Evolutionary conservation across 2,888 invertebrate species (phyloP).

Genomic region (Eupithecia pulchellata): DNA sequence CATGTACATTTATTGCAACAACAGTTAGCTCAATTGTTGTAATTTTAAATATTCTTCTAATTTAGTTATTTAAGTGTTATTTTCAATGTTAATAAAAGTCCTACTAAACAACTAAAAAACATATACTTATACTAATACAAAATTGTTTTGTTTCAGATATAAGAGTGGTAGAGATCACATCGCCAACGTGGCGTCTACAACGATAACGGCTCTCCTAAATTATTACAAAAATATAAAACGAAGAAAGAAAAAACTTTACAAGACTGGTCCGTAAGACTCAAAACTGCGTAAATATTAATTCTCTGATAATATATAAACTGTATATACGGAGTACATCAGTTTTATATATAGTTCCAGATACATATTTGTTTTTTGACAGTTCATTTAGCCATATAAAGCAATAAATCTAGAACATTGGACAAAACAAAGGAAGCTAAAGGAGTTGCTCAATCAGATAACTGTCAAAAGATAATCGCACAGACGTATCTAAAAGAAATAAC

Average conservation of each 20-base stretch:
- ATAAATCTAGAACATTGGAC: background rate
- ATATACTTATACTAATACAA: conserved; percentile 10
- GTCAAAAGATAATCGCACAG: background rate
- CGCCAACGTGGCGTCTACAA: conserved; percentile 38
- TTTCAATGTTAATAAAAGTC: too few relatives aligned
- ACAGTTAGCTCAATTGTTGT: too few relatives aligned
- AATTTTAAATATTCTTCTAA: too few relatives aligned
- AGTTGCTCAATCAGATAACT: background rate
- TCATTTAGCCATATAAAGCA: too few relatives aligned
- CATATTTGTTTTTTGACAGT: background rate
- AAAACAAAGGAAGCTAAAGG: background rate
- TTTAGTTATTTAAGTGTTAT: too few relatives aligned
- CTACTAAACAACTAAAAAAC: too few relatives aligned
- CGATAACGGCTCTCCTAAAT: conserved; percentile 45
- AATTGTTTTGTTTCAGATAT: conserved; percentile 44
- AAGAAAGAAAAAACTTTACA: conserved; percentile 44
- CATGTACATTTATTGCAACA: too few relatives aligned
- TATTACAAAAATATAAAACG: conserved; percentile 45
- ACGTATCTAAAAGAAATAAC: background rate
- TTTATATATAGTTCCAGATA: background rate
- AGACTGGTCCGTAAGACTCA: conserved; percentile 77
- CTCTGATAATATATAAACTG: background rate
- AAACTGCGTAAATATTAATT: conserved; percentile 61
- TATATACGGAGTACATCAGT: background rate
- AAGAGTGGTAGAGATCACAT: conserved; percentile 22